A percentile compares a stretch with the other conserved stretches of the same genome.
Evolutionary conservation across 2,888 invertebrate genomes (phyloP).

Genomic region (Folsomia candida): DNA sequence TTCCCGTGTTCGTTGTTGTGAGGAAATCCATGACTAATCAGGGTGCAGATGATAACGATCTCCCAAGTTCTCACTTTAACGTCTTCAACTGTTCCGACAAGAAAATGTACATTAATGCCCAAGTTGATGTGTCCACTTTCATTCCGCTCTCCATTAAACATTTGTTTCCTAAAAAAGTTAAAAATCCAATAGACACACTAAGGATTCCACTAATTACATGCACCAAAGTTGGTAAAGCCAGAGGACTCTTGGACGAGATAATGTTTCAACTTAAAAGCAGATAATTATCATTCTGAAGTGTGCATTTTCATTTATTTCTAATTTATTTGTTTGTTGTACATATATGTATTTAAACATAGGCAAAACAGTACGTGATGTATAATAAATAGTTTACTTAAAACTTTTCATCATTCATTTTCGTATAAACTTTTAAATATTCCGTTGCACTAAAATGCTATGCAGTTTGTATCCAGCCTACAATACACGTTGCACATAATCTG

Average conservation of each 20-base stretch:
- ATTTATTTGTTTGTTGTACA: too few species aligned
- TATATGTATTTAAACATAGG: too few species aligned
- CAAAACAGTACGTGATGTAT: too few species aligned
- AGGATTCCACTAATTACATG: slow-evolving; percentile 35
- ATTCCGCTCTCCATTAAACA: slow-evolving; percentile 27
- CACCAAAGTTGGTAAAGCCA: slow-evolving; percentile 31
- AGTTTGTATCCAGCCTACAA: too few species aligned
- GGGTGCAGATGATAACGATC: slow-evolving; percentile 13
- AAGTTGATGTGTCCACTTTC: slow-evolving; percentile 26
- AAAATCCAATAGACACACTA: slow-evolving; percentile 39
- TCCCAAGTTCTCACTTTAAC: slow-evolving; percentile 24
- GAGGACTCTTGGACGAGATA: slow-evolving; percentile 37
- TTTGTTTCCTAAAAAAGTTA: slow-evolving; percentile 42
- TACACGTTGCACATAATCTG: too few species aligned
- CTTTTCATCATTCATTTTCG: too few species aligned
- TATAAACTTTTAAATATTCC: too few species aligned
- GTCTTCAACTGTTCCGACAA: slow-evolving; percentile 34
- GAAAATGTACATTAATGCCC: slow-evolving; percentile 42
- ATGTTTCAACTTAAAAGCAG: slow-evolving; percentile 24
- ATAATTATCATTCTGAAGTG: too few species aligned
- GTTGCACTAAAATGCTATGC: too few species aligned
- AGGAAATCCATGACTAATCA: slow-evolving; percentile 22
- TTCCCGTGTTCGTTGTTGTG: slow-evolving; percentile 32
- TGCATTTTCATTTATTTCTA: too few species aligned
- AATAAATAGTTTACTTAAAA: too few species aligned